Percentiles rank a stretch among this genome's conserved stretches.
Evolutionary conservation across 1,140 invertebrate genomes (phyloP).

Genomic region (Sminthurides bifidus): DNA sequence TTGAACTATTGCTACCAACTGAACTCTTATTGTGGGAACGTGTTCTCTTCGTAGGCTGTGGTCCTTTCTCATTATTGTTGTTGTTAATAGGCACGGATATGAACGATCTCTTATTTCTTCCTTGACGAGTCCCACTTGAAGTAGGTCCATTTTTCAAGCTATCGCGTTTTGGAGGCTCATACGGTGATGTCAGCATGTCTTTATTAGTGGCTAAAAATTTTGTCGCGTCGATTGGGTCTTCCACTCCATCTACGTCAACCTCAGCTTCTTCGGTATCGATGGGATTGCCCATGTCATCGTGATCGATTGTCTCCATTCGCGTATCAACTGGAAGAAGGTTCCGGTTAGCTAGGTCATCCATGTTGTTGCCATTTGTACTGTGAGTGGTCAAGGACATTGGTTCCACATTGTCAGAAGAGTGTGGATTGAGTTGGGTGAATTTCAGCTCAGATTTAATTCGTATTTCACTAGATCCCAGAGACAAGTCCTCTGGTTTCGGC

Average conservation of each 20-base stretch:
- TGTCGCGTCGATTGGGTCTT: constrained; percentile 4
- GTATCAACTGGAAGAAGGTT: background rate
- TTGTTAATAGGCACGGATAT: constrained; percentile 17
- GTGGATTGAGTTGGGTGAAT: constrained; percentile 17
- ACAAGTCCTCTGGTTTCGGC: constrained; percentile 30
- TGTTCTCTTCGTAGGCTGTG: constrained; percentile 22
- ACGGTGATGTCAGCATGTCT: background rate
- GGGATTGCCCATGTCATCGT: constrained; percentile 2
- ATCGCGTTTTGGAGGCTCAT: background rate
- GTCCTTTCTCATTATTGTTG: constrained; percentile 26
- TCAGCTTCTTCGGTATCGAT: constrained; percentile 11
- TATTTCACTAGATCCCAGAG: constrained; percentile 18
- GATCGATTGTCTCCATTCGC: constrained; percentile 5
- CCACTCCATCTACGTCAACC: constrained; percentile 19
- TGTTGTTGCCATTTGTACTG: background rate
- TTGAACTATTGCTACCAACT: constrained; percentile 11
- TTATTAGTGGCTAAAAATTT: background rate
- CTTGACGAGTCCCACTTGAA: background rate
- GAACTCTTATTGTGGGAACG: constrained; percentile 26
- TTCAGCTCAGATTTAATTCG: constrained; percentile 28
- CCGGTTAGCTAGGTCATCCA: background rate
- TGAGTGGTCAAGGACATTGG: constrained; percentile 15
- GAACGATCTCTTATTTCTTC: constrained; percentile 6
- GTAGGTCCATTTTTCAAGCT: background rate
- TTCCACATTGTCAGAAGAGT: constrained; percentile 10